Percentiles rank a stretch among this genome's conserved stretches.
Evolutionary conservation across 2,888 invertebrate genomes (phyloP).

Genomic region (Diarsia brunnea): DNA sequence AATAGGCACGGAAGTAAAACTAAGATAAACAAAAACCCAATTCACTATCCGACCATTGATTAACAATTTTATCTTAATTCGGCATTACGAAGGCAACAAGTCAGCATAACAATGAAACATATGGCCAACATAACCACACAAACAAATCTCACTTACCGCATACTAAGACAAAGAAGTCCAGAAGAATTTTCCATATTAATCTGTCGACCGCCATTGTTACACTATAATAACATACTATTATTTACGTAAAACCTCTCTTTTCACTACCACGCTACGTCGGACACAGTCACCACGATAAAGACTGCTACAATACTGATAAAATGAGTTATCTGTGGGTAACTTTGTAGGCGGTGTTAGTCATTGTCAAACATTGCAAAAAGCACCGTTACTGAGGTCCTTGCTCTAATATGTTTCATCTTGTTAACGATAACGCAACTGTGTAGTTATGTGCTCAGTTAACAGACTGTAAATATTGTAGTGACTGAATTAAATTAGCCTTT

Average conservation of each 20-base stretch:
- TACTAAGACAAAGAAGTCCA: slow-evolving; percentile 80
- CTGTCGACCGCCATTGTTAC: slow-evolving; percentile 75
- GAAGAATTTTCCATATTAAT: slow-evolving; percentile 80
- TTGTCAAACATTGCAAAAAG: slow-evolving; percentile 65
- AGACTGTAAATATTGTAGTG: slow-evolving; percentile 29
- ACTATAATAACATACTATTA: slow-evolving; percentile 53
- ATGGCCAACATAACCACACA: slow-evolving; percentile 18
- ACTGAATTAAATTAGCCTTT: slow-evolving; percentile 25
- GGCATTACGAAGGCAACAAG: slow-evolving; percentile 21
- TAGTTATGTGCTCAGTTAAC: slow-evolving; percentile 32
- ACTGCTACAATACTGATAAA: slow-evolving; percentile 70
- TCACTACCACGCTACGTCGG: slow-evolving; percentile 26
- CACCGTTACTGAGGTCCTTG: slow-evolving; percentile 58
- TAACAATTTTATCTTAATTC: slow-evolving; percentile 24
- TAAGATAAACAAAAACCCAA: neutral
- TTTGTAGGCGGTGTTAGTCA: slow-evolving; percentile 72
- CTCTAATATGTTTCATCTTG: slow-evolving; percentile 42
- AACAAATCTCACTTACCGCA: slow-evolving; percentile 78
- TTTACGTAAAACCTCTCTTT: slow-evolving; percentile 43
- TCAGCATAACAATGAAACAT: slow-evolving; percentile 33
- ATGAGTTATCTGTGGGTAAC: slow-evolving; percentile 64
- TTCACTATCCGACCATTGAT: slow-evolving; percentile 30
- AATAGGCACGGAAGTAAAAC: neutral
- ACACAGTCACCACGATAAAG: slow-evolving; percentile 66
- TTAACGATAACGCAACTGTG: slow-evolving; percentile 49